Evolutionary conservation across 2,888 invertebrate species (phyloP), one percentile per base, ranked within the genome.

Genomic region (Epinotia demarniana): DNA sequence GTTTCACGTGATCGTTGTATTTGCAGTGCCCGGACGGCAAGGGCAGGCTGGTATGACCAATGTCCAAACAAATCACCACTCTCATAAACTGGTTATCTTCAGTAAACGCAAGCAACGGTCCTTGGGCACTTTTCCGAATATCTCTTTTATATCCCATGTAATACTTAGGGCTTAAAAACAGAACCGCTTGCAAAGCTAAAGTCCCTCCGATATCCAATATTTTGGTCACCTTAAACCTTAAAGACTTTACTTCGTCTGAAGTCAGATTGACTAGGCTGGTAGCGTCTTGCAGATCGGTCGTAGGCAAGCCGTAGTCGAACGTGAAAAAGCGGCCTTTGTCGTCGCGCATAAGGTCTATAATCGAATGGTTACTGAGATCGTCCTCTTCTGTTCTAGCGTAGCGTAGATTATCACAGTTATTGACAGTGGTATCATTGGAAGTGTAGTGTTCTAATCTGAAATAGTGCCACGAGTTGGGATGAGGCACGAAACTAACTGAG

Each of bases 121-220:
- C 60, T 64, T 70, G 12, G 6, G 13, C 76, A 18, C 83, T 89
- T 77, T 88, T 87, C 63, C 82, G 84, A 16, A 81, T 67, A 68
- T 88, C 84, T 61, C 92, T 87, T 68, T 78, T 91, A 78, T 91
- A 94, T 70, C 94, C 94, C 91, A 92, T 92, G 76, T 93, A 94
- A 80, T 92, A 92, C 77, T 93, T 95, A 79, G 93, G 81, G 80
- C 93, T 95, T 87, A 95, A 95, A 81, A 96, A 94, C 84, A 97
- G 92, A 70, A 96, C 96, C 0, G 97, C 91, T 69, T 96, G 96
- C 79, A 97, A 95, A 0, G 96, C 95, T 23, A 98, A 85, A 2
- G 97, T 97, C 0, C 98, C 98, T 0, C 98, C 98, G 49, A 97
- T 96, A 83, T 98, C 98, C 63, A 93, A 92, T 33, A 96, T 95